Evolutionary conservation across 1,140 invertebrate genomes (phyloP), one percentile per base, ranked within the genome.

Genomic region (Cydia pomonella): DNA sequence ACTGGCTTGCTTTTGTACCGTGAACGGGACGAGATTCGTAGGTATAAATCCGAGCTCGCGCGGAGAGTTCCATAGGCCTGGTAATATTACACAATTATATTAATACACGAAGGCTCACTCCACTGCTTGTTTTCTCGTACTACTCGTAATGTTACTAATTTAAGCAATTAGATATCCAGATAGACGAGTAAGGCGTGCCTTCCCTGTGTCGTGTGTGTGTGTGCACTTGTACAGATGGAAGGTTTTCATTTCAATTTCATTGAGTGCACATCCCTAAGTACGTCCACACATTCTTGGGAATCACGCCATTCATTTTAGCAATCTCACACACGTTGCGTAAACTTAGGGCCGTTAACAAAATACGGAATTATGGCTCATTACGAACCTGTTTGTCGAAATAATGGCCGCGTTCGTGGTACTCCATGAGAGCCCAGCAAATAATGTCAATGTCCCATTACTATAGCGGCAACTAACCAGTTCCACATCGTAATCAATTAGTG

Each of bases 311-410:
- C 33, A 69, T 41, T 38, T 69, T 38, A 69, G 64, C 64, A 41
- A 69, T 69, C 64, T 69, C 64, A 69, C 64, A 69, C 29, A 69
- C n/a, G 64, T 41, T 69, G 29, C 33, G 64, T 69, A 41, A 69
- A 69, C 64, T 41, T 33, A 69, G n/a, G 64, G 64, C 29, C 64
- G 64, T 69, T 41, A 69, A 69, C 29, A 69, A 69, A 69, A 69
- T 69, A 69, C 64, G n/a, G 64, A 41, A 69, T 69, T 69, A 41
- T 21, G 64, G 29, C 64, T 69, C 64, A 69, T 69, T 69, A 69
- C 18, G 18, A 69, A 69, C 64, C 33, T 69, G 64, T 69, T 69
- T 69, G 29, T 69, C 64, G 64, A 69, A 69, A 69, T 69, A 69
- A 69, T 69, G 64, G 29, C 33, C 16, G 29, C 3, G 64, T 38